Evolutionary conservation across 2,888 invertebrate genomes (phyloP).

Genomic region (Amiota mariae): DNA sequence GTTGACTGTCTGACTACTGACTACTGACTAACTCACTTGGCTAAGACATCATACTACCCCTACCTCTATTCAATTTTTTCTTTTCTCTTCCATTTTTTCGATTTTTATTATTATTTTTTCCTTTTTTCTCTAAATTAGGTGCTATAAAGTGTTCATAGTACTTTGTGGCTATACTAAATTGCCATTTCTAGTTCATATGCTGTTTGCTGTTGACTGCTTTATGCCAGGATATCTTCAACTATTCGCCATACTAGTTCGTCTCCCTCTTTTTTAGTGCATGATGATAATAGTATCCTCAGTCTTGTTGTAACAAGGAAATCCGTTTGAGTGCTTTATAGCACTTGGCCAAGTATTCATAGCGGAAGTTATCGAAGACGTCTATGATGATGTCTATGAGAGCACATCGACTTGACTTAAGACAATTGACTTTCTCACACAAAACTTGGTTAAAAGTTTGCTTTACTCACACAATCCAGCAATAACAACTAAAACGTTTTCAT

Average conservation of each 20-base stretch:
- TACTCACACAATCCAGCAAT: too few relatives aligned
- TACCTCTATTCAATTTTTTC: background rate
- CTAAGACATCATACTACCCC: background rate
- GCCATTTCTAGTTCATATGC: constrained; percentile 10
- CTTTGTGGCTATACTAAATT: constrained; percentile 25
- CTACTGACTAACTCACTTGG: background rate
- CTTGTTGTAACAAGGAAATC: constrained; percentile 56
- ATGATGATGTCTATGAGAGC: constrained; percentile 8
- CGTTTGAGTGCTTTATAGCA: constrained; percentile 53
- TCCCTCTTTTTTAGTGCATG: too few relatives aligned
- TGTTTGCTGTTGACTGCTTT: too few relatives aligned
- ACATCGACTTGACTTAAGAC: constrained; percentile 20
- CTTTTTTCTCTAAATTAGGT: constrained; percentile 27
- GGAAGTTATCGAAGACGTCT: constrained; percentile 38
- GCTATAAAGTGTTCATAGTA: constrained; percentile 29
- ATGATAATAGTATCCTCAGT: too few relatives aligned
- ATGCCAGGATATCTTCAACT: too few relatives aligned
- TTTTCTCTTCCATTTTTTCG: constrained; percentile 28
- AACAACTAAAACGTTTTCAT: too few relatives aligned
- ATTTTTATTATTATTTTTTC: constrained; percentile 32
- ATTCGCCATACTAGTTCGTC: too few relatives aligned
- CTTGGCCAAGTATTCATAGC: constrained; percentile 42
- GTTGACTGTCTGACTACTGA: too few relatives aligned
- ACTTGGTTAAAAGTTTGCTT: background rate
- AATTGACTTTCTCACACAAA: background rate